Evolutionary conservation across 2,888 invertebrate species (phyloP), one percentile per base, ranked within the genome.

Genomic region (Gortyna flavago): DNA sequence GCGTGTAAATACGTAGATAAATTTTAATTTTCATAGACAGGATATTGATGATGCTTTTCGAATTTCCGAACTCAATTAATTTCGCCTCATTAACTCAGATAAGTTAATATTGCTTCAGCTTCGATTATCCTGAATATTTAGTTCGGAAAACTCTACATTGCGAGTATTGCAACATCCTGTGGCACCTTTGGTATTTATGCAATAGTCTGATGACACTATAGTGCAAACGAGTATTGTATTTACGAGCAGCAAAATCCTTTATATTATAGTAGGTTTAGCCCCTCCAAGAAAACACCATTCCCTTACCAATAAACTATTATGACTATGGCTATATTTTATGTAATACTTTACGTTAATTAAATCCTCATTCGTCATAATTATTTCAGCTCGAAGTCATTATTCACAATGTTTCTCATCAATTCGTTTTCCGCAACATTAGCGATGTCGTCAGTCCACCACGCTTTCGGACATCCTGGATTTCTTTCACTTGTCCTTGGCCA

Each of bases 1-100:
- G 77, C 75, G 80, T 83, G 78, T 81, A 84, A 84, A 78, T 80
- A 83, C 79, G 79, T 65, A 79, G 48, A 68, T 75, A 76, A 38
- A 67, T 70, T 51, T 71, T 35, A 71, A 67, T 77, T 75, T 70
- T 77, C 71, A 64, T 71, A 72, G 16, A 75, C 83, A 79, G 80
- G 77, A 85, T 80, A 80, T 83, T 73, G 83, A 65, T 73, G 41
- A 72, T 78, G 71, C 57, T 77, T 72, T 64, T 41, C 29, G n/a
- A 75, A 81, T 75, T 38, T 64, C 66, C 75, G 66, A 51, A 64
- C 21, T 68, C 54, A 11, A 65, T 83, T 83, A 73, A 65, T 68
- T 44, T 44, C 25, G 54, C 71, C 68, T 77, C 78, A 84, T 78
- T 78, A 84, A 44, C 41, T 29, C 18, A 66, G n/a, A 18, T 57